These are phyloP conservation scores for Triops longicaudatus DNA, from an alignment of 1,140 invertebrate genomes.

Conservation along the genomic window DNA sequence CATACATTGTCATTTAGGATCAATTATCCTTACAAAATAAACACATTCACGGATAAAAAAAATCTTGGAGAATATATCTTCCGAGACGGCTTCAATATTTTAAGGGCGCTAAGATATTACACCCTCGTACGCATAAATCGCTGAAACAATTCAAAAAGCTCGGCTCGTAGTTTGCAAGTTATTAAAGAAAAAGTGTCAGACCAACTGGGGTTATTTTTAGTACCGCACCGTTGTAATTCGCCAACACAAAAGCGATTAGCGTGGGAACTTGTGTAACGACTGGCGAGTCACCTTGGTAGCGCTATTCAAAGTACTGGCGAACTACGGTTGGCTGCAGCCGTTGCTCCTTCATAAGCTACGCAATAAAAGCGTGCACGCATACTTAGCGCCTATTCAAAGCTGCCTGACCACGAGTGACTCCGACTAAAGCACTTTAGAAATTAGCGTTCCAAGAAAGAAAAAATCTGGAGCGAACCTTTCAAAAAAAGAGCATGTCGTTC, in stretches of 20 bases:
- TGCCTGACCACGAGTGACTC: not conserved
- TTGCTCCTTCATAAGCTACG: constrained; percentile 8
- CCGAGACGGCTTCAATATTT: too few relatives aligned
- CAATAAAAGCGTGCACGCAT: constrained; percentile 3
- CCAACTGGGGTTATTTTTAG: not conserved
- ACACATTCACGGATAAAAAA: not conserved
- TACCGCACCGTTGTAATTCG: not conserved
- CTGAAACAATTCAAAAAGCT: not conserved
- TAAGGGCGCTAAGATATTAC: too few relatives aligned
- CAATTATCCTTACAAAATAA: not conserved
- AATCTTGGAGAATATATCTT: not conserved
- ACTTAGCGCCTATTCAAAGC: not conserved
- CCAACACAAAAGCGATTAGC: constrained; percentile 11
- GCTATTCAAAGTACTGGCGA: not conserved
- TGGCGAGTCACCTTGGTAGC: not conserved
- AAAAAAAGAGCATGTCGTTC: constrained; percentile 7
- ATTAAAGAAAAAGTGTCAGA: not conserved
- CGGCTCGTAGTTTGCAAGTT: not conserved
- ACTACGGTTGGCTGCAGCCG: not conserved
- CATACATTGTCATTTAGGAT: constrained; percentile 20
- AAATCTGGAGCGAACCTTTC: not conserved
- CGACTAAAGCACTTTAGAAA: not conserved
- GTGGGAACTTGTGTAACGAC: not conserved
- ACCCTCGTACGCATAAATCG: not conserved
- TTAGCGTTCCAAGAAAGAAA: not conserved